A percentile compares a stretch with the other conserved stretches of the same genome.
These are phyloP conservation scores for Agrotis clavis DNA, from an alignment of 2,888 invertebrate species.

Conservation along the genomic window DNA sequence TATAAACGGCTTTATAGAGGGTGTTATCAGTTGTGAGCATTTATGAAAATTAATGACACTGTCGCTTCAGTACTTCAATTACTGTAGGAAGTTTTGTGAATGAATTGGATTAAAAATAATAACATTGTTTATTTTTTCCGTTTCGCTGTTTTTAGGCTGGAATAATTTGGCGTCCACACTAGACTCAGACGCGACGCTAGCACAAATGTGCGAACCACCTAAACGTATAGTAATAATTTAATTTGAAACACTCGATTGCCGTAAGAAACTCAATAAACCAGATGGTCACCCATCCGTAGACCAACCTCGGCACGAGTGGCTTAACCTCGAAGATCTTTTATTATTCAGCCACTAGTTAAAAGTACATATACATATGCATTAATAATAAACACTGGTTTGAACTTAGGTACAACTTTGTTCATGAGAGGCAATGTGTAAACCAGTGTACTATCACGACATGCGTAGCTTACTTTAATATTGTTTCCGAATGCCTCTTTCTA, in stretches of 20 bases:
- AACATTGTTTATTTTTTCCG: background rate
- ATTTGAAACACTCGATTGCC: too few species aligned
- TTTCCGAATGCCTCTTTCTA: constrained; percentile 3
- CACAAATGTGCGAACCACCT: too few species aligned
- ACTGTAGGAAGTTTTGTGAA: background rate
- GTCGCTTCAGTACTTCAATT: background rate
- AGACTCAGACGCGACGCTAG: background rate
- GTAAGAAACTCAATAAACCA: too few species aligned
- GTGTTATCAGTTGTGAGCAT: background rate
- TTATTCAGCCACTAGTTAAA: background rate
- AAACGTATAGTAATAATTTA: too few species aligned
- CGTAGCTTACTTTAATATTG: constrained; percentile 2
- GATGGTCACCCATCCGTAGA: too few species aligned
- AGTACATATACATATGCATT: too few species aligned
- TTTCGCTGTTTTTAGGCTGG: background rate
- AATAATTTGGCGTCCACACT: background rate
- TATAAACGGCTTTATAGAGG: background rate
- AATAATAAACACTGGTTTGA: too few species aligned
- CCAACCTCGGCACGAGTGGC: background rate
- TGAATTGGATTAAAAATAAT: background rate
- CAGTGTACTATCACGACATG: background rate
- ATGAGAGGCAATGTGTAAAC: too few species aligned
- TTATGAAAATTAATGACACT: background rate
- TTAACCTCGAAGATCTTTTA: background rate
- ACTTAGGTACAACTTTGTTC: too few species aligned